Evolutionary conservation across 2,797 vertebrate genomes (phyloP), one percentile per base, ranked within the genome.

Genomic region (Cheirogaleus major): DNA sequence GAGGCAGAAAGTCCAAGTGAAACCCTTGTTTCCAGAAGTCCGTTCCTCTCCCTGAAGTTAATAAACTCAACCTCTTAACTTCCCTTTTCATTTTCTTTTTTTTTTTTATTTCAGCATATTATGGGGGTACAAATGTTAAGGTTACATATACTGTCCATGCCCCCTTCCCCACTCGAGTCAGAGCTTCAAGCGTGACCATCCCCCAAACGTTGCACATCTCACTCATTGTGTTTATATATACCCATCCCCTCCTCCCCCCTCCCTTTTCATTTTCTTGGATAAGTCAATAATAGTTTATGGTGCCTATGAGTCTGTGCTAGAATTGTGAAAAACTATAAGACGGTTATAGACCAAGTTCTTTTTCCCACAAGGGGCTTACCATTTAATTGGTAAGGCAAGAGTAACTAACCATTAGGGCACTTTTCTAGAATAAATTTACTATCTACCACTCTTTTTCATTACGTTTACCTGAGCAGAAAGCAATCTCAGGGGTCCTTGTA

Each of bases 1-100:
- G 43, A 75, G 18, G 57, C n/a, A 61, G 41, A 96, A 97, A 96
- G 32, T 2, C 32, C 91, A 97, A 97, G 95, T 95, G 95, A 97
- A 97, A 97, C 61, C 18, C n/a, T 55, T 75, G 63, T 65, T 84
- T 96, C 45, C 86, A 95, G 41, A 91, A 80, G 69, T 67, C 30
- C 1, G 14, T 93, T 90, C 48, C 61, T 85, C 84, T 93, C 57
- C 35, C 50, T 76, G 15, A 84, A 72, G 35, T 65, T 85, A 80
- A 55, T 2, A 75, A 32, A 69, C 20, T 38, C 3, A 81, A 55
- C 6, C 30, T 93, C 25, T 3, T 96, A 67, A 89, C 50, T 96
- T 96, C 95, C 70, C 18, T 80, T 94, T 97, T 87, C 32, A 72
- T 67, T 82, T 83, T 89, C 69, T n/a, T 89, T 38, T 38, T 38